Evolutionary conservation across 2,113 vertebrate species (phyloP).

Genomic region (Takifugu bimaculatus): DNA sequence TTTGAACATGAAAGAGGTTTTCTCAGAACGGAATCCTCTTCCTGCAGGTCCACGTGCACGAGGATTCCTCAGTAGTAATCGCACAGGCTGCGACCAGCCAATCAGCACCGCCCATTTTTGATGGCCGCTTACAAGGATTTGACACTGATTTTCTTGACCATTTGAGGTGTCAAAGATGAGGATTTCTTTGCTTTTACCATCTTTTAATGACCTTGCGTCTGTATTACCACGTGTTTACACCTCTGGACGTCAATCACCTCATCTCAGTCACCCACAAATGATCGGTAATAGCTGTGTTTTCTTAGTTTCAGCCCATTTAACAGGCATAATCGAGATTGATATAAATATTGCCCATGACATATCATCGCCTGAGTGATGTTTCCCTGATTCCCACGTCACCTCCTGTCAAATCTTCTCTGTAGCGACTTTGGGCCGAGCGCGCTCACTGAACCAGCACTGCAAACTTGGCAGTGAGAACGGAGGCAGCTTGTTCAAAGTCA

Average conservation of each 20-base stretch:
- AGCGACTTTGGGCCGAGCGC: conserved; percentile 10
- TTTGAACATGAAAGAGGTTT: conserved; percentile 24
- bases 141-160: neutral
- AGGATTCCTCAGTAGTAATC: conserved; percentile 28
- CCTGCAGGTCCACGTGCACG: neutral
- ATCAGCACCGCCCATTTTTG: conserved; percentile 7
- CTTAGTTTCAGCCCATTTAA: conserved; percentile 51
- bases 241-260: conserved; percentile 5
- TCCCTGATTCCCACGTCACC: conserved; percentile 51
- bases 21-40: neutral
- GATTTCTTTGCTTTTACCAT: conserved; percentile 2
- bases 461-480: conserved; percentile 10
- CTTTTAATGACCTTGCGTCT: conserved; percentile 27
- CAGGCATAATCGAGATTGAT: conserved; percentile 55
- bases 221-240: conserved; percentile 16
- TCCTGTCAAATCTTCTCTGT: conserved; percentile 18
- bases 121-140: conserved; percentile 21
- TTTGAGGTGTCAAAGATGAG: neutral
- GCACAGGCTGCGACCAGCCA: conserved; percentile 28
- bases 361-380: conserved; percentile 54
- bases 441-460: conserved; percentile 15
- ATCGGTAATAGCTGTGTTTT: conserved; percentile 24
- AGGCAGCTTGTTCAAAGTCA: conserved; percentile 31
- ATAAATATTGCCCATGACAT: conserved; percentile 53
- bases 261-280: conserved; percentile 45